phyloP scores from a whole-genome alignment of 2,888 invertebrate species.

The Pammene fasciana region DNA sequence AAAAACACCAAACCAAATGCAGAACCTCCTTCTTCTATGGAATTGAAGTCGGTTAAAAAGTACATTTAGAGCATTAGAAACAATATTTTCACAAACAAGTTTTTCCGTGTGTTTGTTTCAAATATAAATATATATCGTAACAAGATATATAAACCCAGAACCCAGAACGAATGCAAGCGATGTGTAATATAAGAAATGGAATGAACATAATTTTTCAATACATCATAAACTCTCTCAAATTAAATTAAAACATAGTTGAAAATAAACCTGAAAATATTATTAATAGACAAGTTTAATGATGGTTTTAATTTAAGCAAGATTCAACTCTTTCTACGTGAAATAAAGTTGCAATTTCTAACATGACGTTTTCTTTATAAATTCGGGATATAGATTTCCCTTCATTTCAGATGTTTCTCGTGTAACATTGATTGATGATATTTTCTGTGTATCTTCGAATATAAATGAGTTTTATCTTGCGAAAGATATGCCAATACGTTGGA shows the following conservation, averaged over 20 bases:
- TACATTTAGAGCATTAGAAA: no score
- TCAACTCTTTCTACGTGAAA: slow-evolving; percentile 6
- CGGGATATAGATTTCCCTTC: slow-evolving; percentile 26
- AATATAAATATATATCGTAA: no score
- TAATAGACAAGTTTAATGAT: slow-evolving; percentile 8
- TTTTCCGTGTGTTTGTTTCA: no score
- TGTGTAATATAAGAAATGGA: no score
- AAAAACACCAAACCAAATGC: no score
- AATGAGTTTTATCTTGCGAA: slow-evolving; percentile 18
- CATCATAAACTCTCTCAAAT: neutral
- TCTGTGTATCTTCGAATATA: slow-evolving; percentile 22
- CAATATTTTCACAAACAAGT: no score
- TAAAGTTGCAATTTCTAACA: slow-evolving; percentile 5
- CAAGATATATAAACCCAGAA: no score
- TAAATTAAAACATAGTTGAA: neutral
- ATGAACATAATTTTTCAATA: neutral
- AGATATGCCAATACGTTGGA: neutral
- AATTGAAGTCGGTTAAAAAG: no score
- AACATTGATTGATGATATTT: slow-evolving; percentile 40
- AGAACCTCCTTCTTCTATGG: no score
- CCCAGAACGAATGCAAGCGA: no score
- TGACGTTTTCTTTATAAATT: slow-evolving; percentile 10
- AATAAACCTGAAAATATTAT: slow-evolving; percentile 15
- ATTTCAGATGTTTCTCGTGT: slow-evolving; percentile 28
- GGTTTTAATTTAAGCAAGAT: neutral